Evolutionary conservation across 2,797 vertebrate species (phyloP), one percentile per base, ranked within the genome.

Genomic region (Oreochromis mossambicus): DNA sequence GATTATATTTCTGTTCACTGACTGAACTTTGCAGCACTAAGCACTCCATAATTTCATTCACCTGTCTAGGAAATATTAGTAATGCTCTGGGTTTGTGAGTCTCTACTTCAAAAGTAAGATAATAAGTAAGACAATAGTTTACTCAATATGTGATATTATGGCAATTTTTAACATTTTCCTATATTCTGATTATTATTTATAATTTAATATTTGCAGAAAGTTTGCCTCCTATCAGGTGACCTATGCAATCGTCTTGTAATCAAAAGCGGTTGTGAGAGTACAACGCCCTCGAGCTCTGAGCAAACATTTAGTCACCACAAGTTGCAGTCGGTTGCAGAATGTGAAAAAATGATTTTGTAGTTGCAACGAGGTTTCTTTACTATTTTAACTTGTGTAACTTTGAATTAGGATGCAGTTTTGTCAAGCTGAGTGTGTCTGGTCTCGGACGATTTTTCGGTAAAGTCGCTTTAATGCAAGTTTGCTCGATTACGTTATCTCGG

Each of bases 271-370:
- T 7, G 19, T 8, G 34, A 38, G 61, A 7, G 7, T 13, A 34
- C 34, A 5, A 13, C 61, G 3, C 61, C 19, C 34, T 8, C 10
- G 0, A 63, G 34, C 34, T 5, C 3, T 21, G 34, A n/a, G 61
- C 61, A 66, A 66, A 38, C 11, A 66, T 38, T 66, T 66, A 63
- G 56, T 34, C 29, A 58, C 56, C 56, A 34, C 56, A 61, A 61
- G 56, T 34, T 61, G 19, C 50, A 51, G 54, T 55, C 9, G 9
- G 19, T 5, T 55, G 6, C 7, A 24, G 61, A 21, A 66, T 66
- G 34, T 14, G 34, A 66, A 24, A 68, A 34, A 61, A 34, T 7
- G 0, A 61, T 19, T 19, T 61, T 61, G 17, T 34, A 61, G 9
- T 19, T 61, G 56, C 56, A 34, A 34, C 3, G 29, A 61, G 56